These are phyloP conservation scores for Yoshiicerus persimilis DNA, from an alignment of 1,140 invertebrate species.

Conservation along the genomic window DNA sequence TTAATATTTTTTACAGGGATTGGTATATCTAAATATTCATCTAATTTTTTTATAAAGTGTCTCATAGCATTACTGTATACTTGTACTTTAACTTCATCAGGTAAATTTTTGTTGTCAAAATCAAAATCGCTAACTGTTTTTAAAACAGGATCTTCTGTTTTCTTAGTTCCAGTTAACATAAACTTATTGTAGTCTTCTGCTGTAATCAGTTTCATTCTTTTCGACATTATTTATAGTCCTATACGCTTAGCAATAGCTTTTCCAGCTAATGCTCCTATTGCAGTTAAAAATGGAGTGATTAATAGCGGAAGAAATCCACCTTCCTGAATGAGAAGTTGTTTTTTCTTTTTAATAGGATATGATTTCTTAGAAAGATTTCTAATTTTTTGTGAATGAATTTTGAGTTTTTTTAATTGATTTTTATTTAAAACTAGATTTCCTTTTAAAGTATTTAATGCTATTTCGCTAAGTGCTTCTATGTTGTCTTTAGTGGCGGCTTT, in stretches of 20 bases:
- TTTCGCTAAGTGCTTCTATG: not conserved
- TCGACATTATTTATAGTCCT: not conserved
- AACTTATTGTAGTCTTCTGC: not conserved
- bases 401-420: not conserved
- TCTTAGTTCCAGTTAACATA: not conserved
- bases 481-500: not conserved
- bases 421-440: not conserved
- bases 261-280: not conserved
- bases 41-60: not conserved
- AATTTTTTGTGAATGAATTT: not conserved
- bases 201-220: not conserved
- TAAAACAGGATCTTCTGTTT: not conserved
- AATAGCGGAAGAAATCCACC: not conserved
- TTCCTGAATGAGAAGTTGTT: not conserved
- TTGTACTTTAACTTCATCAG: not conserved
- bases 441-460: not conserved
- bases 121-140: not conserved
- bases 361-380: not conserved
- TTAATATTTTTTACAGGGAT: not conserved
- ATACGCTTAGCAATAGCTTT: not conserved
- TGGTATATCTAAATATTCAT: not conserved
- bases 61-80: not conserved
- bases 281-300: not conserved
- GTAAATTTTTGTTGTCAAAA: not conserved
- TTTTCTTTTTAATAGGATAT: not conserved